These are phyloP conservation scores for Ceratotherium simum DNA, from an alignment of 2,113 vertebrate genomes.

Conservation along the genomic window DNA sequence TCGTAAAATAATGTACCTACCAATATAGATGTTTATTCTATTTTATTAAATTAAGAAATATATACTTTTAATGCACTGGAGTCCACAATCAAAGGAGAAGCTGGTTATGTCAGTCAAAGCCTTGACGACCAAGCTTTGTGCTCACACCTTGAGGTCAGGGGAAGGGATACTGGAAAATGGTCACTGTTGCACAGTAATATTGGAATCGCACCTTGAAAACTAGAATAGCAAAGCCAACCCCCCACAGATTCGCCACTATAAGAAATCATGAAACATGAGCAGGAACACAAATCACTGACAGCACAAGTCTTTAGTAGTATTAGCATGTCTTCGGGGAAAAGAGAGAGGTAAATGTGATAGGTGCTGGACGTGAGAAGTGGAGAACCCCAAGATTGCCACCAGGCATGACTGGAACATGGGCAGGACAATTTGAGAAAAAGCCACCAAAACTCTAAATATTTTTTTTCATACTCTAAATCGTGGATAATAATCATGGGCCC, in stretches of 20 bases:
- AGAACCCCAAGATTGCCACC: no score
- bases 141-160: no score
- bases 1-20: neutral
- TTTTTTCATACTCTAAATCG: neutral
- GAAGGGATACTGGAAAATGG: neutral
- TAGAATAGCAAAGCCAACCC: neutral
- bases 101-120: neutral
- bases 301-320: neutral
- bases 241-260: neutral
- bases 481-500: fast-evolving
- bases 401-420: fast-evolving
- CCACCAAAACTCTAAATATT: no score
- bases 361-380: neutral
- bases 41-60: neutral
- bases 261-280: neutral
- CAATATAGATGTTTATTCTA: neutral
- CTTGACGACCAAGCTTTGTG: neutral
- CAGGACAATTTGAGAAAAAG: neutral
- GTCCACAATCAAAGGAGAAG: neutral
- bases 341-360: fast-evolving
- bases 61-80: neutral
- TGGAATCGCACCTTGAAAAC: neutral
- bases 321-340: neutral
- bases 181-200: neutral
- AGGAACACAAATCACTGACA: neutral